A percentile compares a stretch with the other conserved stretches of the same genome.
These are phyloP conservation scores for Portunus trituberculatus DNA, from an alignment of 1,140 invertebrate species.

Conservation along the genomic window DNA sequence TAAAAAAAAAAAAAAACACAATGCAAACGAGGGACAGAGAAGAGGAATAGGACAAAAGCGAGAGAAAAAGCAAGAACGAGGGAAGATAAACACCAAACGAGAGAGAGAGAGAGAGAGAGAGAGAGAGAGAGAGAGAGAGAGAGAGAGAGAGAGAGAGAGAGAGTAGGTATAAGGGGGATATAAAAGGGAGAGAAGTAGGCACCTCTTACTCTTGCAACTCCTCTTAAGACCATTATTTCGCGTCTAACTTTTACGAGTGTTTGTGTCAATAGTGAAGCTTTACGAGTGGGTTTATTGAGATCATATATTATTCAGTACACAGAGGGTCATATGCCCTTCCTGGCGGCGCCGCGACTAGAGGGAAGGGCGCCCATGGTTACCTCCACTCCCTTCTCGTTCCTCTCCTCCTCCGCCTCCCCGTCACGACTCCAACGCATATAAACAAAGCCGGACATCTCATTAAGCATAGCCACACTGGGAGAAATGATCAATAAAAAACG, in stretches of 20 bases:
- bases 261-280: slow-evolving; percentile 54
- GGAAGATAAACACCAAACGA: not conserved
- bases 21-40: not conserved
- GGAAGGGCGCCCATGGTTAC: not conserved
- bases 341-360: not conserved
- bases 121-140: not conserved
- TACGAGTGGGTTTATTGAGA: slow-evolving; percentile 54
- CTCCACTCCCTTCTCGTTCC: too few species aligned
- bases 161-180: not conserved
- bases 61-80: not conserved
- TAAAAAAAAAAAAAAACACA: not conserved
- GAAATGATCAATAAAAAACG: not conserved
- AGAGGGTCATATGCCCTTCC: not conserved
- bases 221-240: slow-evolving; percentile 46
- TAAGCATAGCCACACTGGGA: not conserved
- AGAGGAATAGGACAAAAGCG: not conserved
- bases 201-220: not conserved
- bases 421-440: not conserved
- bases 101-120: not conserved
- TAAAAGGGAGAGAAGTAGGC: not conserved
- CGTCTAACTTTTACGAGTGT: slow-evolving; percentile 47
- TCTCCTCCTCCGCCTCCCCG: too few species aligned
- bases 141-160: not conserved
- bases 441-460: slow-evolving; percentile 6
- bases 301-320: slow-evolving; percentile 34